Evolutionary conservation across 2,113 vertebrate species (phyloP).

Genomic region (Coreoperca whiteheadi): DNA sequence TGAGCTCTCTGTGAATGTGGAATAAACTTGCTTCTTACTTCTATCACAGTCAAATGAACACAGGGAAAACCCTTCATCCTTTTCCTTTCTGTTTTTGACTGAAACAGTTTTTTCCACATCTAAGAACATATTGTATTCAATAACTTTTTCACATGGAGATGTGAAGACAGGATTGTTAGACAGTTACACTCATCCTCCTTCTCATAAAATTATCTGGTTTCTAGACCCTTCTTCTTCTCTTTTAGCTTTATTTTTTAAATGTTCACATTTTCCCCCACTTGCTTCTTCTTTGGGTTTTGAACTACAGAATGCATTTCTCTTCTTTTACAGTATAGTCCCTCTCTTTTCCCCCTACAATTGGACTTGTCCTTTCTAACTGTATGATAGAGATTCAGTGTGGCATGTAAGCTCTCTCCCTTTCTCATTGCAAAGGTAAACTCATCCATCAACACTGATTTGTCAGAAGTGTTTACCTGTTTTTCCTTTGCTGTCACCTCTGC

Average conservation of each 20-base stretch:
- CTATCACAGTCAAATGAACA: slow-evolving; percentile 66
- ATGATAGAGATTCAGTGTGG: slow-evolving; percentile 43
- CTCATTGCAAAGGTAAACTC: slow-evolving; percentile 57
- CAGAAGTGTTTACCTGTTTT: slow-evolving; percentile 60
- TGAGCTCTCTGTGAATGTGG: slow-evolving; percentile 66
- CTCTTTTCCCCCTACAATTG: not conserved
- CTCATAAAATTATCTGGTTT: not conserved
- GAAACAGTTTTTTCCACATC: slow-evolving; percentile 16
- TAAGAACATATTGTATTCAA: slow-evolving; percentile 30
- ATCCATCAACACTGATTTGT: slow-evolving; percentile 71
- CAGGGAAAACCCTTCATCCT: slow-evolving; percentile 49
- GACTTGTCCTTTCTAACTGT: slow-evolving; percentile 30
- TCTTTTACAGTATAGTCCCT: not conserved
- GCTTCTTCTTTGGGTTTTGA: not conserved
- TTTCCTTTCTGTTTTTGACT: slow-evolving; percentile 40
- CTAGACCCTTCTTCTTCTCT: not conserved
- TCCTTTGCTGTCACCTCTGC: slow-evolving; percentile 44
- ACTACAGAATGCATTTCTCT: slow-evolving; percentile 7
- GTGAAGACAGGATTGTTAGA: not conserved
- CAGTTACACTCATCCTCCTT: not conserved
- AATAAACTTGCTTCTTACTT: slow-evolving; percentile 64
- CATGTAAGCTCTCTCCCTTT: slow-evolving; percentile 15
- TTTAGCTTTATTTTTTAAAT: not conserved
- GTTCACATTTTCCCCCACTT: slow-evolving; percentile 1
- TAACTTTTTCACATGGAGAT: slow-evolving; percentile 3